Percentiles rank a stretch among this genome's conserved stretches.
Evolutionary conservation across 2,888 invertebrate genomes (phyloP).

Genomic region (Apocheima hispidaria): DNA sequence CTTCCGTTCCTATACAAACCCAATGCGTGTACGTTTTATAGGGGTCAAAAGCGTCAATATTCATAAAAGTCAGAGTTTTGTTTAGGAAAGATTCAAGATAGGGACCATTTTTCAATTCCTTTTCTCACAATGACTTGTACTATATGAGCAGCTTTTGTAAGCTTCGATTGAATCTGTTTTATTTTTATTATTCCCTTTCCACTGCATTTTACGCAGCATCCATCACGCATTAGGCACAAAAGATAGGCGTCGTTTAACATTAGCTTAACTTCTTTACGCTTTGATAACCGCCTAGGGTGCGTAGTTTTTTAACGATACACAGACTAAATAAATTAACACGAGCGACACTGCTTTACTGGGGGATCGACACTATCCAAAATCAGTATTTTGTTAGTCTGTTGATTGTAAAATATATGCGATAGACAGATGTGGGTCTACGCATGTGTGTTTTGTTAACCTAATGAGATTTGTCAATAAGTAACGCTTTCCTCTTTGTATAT

Average conservation of each 20-base stretch:
- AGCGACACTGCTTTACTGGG: conserved; percentile 57
- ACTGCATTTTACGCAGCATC: conserved; percentile 75
- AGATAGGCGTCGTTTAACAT: conserved; percentile 84
- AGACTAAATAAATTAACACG: conserved; percentile 66
- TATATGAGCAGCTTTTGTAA: conserved; percentile 62
- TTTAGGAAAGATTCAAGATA: conserved; percentile 63
- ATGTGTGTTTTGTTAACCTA: conserved; percentile 83
- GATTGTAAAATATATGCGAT: conserved; percentile 70
- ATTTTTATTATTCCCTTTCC: conserved; percentile 66
- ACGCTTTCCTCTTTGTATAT: conserved; percentile 66
- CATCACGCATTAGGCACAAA: conserved; percentile 82
- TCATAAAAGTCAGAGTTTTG: conserved; percentile 73
- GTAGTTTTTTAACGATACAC: conserved; percentile 59
- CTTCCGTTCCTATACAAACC: conserved; percentile 36
- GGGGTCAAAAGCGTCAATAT: conserved; percentile 64
- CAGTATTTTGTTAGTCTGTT: conserved; percentile 60
- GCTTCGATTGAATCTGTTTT: conserved; percentile 67
- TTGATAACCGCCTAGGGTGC: conserved; percentile 74
- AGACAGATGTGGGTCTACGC: conserved; percentile 76
- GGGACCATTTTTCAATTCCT: conserved; percentile 60
- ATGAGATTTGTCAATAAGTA: conserved; percentile 81
- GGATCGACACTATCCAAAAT: conserved; percentile 60
- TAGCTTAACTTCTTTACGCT: conserved; percentile 85
- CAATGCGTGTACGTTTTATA: conserved; percentile 45
- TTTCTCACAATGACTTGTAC: conserved; percentile 66